Conservation (phyloP, 2,888 invertebrate species). For the Agapostemon virescens region DNA sequence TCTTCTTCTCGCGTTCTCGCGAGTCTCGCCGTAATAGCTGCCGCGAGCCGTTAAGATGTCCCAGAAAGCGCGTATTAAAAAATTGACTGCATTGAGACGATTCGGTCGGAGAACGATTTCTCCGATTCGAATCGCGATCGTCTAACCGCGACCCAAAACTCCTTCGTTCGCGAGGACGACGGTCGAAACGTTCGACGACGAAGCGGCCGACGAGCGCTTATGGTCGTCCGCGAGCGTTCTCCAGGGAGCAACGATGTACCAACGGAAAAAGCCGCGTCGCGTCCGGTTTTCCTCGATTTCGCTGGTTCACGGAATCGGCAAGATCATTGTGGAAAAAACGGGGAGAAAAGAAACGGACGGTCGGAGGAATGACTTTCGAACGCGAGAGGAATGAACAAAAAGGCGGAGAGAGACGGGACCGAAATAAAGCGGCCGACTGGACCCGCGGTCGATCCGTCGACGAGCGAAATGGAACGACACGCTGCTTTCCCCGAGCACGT, state of each 20-base stretch:
- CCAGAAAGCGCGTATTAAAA: not conserved
- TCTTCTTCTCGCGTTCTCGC: not conserved
- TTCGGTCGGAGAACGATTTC: not conserved
- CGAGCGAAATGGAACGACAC: slow-evolving; percentile 71
- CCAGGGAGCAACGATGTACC: not conserved
- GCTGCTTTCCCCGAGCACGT: slow-evolving; percentile 69
- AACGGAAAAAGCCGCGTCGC: slow-evolving; percentile 2
- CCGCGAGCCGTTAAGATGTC: not conserved
- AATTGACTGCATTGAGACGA: not conserved
- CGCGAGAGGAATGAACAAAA: slow-evolving; percentile 23
- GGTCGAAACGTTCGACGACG: not conserved
- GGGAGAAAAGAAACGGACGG: not conserved
- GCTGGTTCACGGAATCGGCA: slow-evolving; percentile 16
- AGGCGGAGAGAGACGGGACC: not conserved
- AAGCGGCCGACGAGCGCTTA: not conserved
- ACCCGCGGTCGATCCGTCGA: slow-evolving; percentile 13
- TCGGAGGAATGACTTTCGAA: slow-evolving; percentile 51
- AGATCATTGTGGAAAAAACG: not conserved
- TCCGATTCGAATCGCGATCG: not conserved
- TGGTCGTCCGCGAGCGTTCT: not conserved
- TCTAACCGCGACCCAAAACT: not conserved
- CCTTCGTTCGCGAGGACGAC: not conserved
- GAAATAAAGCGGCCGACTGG: slow-evolving; percentile 35
- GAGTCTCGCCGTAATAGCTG: not conserved
- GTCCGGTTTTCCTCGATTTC: slow-evolving; percentile 27